These are phyloP conservation scores for Theodoxus fluviatilis DNA, from an alignment of 2,888 invertebrate genomes.

Conservation along the genomic window DNA sequence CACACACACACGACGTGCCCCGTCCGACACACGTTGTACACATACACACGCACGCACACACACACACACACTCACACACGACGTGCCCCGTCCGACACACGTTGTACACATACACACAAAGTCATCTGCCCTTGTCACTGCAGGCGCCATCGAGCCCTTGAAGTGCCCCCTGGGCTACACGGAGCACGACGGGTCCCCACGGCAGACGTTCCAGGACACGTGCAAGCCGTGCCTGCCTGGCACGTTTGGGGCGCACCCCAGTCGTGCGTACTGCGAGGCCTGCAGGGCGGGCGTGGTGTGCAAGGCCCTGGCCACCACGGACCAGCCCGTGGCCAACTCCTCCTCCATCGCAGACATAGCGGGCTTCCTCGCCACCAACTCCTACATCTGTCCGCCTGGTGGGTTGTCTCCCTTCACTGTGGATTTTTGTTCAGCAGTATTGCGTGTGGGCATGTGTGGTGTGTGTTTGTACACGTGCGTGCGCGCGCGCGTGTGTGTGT, in stretches of 20 bases:
- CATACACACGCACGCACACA: too few species aligned
- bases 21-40: too few species aligned
- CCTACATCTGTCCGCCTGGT: slow-evolving; percentile 60
- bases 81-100: too few species aligned
- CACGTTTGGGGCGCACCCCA: slow-evolving; percentile 53
- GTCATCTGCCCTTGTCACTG: too few species aligned
- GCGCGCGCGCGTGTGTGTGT: too few species aligned
- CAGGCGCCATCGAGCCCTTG: slow-evolving; percentile 59
- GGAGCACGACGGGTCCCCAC: slow-evolving; percentile 53
- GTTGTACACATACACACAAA: too few species aligned
- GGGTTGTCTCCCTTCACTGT: neutral
- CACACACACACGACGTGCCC: too few species aligned
- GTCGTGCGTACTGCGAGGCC: slow-evolving; percentile 50
- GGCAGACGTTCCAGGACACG: slow-evolving; percentile 54
- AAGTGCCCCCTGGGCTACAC: slow-evolving; percentile 61
- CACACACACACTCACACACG: too few species aligned
- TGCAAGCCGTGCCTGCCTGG: slow-evolving; percentile 61
- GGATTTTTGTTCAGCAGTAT: neutral
- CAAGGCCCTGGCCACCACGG: slow-evolving; percentile 51
- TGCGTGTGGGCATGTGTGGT: too few species aligned
- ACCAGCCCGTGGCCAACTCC: slow-evolving; percentile 52
- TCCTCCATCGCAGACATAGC: slow-evolving; percentile 40
- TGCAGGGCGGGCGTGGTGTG: slow-evolving; percentile 64
- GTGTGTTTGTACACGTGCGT: too few species aligned
- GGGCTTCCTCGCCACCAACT: slow-evolving; percentile 53